Conservation (phyloP, 2,113 vertebrate species). For the Callipepla californica region DNA sequence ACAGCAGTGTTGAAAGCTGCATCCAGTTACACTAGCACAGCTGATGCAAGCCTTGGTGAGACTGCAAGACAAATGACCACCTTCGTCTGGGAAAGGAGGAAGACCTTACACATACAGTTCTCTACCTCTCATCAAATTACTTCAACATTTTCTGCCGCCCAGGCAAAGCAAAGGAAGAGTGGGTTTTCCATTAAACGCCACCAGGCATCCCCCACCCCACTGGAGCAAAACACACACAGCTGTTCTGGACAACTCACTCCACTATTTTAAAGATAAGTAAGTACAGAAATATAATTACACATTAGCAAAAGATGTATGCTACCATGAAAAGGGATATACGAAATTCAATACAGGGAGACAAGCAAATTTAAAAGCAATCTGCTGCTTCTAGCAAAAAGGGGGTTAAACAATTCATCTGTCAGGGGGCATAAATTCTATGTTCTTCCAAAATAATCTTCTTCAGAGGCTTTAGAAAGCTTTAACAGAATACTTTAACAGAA, state of each 20-base stretch:
- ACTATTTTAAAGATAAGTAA: neutral
- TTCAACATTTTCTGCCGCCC: neutral
- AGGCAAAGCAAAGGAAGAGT: neutral
- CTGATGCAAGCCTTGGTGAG: neutral
- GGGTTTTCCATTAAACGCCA: neutral
- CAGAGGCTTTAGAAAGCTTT: neutral
- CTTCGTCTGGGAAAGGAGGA: neutral
- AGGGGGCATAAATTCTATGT: neutral
- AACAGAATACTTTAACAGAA: neutral
- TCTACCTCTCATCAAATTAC: neutral
- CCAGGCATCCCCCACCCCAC: neutral
- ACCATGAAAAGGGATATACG: neutral
- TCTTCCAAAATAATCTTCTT: neutral
- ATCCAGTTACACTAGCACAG: neutral
- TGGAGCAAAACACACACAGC: fast-evolving
- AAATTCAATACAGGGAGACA: neutral
- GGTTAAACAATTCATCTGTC: neutral
- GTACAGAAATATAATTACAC: neutral
- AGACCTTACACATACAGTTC: neutral
- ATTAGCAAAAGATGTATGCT: neutral
- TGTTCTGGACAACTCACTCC: neutral
- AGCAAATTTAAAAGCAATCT: neutral
- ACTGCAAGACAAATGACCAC: neutral
- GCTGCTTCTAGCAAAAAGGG: neutral
- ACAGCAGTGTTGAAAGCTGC: neutral